Evolutionary conservation across 2,113 vertebrate species (phyloP), one percentile per base, ranked within the genome.

Genomic region (Pipa parva): DNA sequence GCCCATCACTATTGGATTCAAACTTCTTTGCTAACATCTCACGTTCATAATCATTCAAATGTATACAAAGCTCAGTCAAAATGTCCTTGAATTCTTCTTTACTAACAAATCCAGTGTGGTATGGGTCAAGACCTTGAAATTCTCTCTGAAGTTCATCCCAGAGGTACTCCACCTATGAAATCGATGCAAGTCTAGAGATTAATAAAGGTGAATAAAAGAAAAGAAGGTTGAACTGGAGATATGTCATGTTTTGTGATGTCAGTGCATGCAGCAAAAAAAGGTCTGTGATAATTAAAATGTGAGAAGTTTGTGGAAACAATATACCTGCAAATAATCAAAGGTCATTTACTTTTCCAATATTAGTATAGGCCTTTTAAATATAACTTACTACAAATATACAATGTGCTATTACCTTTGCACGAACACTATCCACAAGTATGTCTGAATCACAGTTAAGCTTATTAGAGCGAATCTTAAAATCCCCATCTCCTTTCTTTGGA

Each of bases 361-460:
- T n/a, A n/a, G n/a, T n/a, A n/a, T n/a, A n/a, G n/a, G n/a, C n/a
- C n/a, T n/a, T n/a, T n/a, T n/a, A n/a, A n/a, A n/a, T n/a, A n/a
- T n/a, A n/a, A n/a, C n/a, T n/a, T n/a, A n/a, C n/a, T n/a, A n/a
- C n/a, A n/a, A n/a, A n/a, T n/a, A n/a, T n/a, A n/a, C n/a, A n/a
- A n/a, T n/a, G n/a, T n/a, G n/a, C 39, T 15, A 71, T 71, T n/a
- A 69, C 60, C 67, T 80, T 83, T 71, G 70, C 37, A 13, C 33
- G 56, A 0, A 73, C 33, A 2, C 42, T 69, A 18, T 79, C 56
- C 12, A 68, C 26, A 2, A 74, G 59, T 25, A 83, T 63, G 25
- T 76, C 75, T 24, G 74, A 79, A 67, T 80, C 75, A 21, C 74
- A 81, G 55, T 25, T 76, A 39, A 84, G 63, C 8, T 36, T 75